Evolutionary conservation across 2,113 vertebrate genomes (phyloP), one percentile per base, ranked within the genome.

Genomic region (Myrmophylax atrothorax): DNA sequence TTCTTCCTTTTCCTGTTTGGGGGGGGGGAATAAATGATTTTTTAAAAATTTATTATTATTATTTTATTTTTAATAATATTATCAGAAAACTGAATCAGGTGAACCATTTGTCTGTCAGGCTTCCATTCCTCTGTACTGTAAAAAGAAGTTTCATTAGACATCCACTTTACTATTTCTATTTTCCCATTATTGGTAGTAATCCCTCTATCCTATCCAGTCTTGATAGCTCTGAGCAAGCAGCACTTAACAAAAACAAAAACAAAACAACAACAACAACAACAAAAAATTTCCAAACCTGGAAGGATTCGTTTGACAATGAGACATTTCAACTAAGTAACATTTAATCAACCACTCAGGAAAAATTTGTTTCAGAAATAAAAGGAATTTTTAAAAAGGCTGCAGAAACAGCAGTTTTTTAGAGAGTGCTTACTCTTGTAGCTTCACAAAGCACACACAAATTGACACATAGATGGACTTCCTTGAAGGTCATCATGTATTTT

Each of bases 401-500:
- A 67, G 49, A 75, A 35, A 31, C 19, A 70, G 4, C 16, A 83
- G 28, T 46, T 90, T 29, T 28, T 50, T n/a, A 76, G 28, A 38
- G 3, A 38, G 15, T 22, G 44, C 19, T 72, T 38, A 37, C 35
- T 83, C 18, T 35, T 23, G 42, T 9, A 84, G 24, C 23, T 69
- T 84, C n/a, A 64, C 35, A 72, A 82, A 75, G 62, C 17, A 63
- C 40, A 74, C n/a, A 82, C 3, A 46, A 0, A 59, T 33, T 76
- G 40, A 60, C 23, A n/a, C 6, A 2, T 8, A 63, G 52, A 66
- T 24, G 8, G 46, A 75, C 7, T 17, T 87, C 18, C 35, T 17
- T 4, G 1, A 58, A 70, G 20, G 44, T 75, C 0, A 0, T 44
- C n/a, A 29, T 22, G 42, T 8, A 33, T 7, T 56, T 33, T 47